phyloP scores from a whole-genome alignment of 2,888 invertebrate genomes.

The Callimorpha dominula region DNA sequence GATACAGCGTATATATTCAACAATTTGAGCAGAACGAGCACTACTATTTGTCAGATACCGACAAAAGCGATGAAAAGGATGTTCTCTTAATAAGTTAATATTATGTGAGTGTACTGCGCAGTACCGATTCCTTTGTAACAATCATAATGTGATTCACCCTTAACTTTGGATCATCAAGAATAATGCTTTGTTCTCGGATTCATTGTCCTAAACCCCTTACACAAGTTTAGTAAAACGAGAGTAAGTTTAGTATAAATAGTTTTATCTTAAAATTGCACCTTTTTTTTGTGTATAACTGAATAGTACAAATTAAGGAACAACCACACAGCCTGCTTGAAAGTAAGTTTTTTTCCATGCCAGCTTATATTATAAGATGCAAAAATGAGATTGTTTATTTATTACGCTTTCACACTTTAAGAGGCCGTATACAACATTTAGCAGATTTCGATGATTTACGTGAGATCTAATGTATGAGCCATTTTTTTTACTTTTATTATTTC shows the following conservation, averaged over 20 bases:
- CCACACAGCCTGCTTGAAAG: too few relatives aligned
- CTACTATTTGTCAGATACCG: background rate
- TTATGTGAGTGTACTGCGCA: background rate
- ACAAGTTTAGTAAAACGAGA: background rate
- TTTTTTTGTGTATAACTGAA: too few relatives aligned
- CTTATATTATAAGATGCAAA: too few relatives aligned
- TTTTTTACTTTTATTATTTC: too few relatives aligned
- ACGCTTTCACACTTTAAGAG: too few relatives aligned
- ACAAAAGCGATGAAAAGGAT: background rate
- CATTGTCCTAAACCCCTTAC: background rate
- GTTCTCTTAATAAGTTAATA: background rate
- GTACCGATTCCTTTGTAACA: background rate
- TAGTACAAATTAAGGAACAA: too few relatives aligned
- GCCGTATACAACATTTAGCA: too few relatives aligned
- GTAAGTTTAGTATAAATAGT: background rate
- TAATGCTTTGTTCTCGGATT: background rate
- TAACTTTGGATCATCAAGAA: background rate
- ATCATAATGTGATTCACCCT: background rate
- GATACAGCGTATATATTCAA: background rate
- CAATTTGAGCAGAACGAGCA: background rate
- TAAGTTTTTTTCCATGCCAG: too few relatives aligned
- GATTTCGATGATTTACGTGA: too few relatives aligned
- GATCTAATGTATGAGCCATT: too few relatives aligned
- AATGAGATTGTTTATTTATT: too few relatives aligned
- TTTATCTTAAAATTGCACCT: too few relatives aligned